Conservation (phyloP, 2,888 invertebrate genomes). For the Timema podura region DNA sequence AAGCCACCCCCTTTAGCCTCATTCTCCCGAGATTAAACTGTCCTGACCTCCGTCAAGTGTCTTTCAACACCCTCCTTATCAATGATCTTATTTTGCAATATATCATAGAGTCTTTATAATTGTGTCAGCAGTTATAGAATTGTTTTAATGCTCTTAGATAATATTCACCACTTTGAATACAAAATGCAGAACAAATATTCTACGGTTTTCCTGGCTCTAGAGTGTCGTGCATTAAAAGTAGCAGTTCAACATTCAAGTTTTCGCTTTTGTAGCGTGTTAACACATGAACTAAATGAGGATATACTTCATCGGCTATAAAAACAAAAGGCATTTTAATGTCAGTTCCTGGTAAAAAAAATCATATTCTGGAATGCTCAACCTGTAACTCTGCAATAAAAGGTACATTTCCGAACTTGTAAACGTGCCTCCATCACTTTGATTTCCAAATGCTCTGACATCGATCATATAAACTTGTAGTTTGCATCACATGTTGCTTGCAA, state of each 20-base stretch:
- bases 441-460: constrained; percentile 36
- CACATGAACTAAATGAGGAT: constrained; percentile 18
- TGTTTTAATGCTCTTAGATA: constrained; percentile 22
- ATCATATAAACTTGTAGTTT: constrained; percentile 26
- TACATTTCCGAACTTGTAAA: constrained; percentile 33
- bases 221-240: constrained; percentile 21
- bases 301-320: constrained; percentile 25
- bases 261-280: constrained; percentile 22
- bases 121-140: constrained; percentile 17
- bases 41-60: neutral
- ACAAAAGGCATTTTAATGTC: constrained; percentile 28
- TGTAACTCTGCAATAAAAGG: constrained; percentile 22
- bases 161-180: constrained; percentile 23
- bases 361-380: too few species aligned
- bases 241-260: constrained; percentile 19
- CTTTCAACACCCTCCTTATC: constrained; percentile 19
- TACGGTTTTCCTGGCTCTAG: constrained; percentile 16
- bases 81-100: constrained; percentile 25
- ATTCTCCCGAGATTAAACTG: too few species aligned
- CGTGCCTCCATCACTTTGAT: constrained; percentile 37
- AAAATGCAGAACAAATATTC: constrained; percentile 27
- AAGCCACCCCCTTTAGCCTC: too few species aligned
- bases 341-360: too few species aligned
- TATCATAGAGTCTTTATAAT: constrained; percentile 21
- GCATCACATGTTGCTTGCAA: constrained; percentile 25